phyloP scores from a whole-genome alignment of 1,140 invertebrate genomes.

The Mercenaria mercenaria region DNA sequence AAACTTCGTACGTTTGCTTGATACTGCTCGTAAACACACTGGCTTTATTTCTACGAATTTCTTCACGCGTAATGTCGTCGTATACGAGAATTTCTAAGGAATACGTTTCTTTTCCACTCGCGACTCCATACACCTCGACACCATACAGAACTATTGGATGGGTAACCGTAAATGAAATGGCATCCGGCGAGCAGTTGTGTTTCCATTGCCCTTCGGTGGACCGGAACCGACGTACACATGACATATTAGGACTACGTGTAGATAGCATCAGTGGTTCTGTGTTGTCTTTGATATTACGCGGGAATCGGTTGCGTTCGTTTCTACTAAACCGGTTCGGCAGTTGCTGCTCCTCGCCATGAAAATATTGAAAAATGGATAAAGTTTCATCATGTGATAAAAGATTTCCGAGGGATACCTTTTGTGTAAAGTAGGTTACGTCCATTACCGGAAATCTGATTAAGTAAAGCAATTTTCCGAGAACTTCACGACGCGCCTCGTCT shows the following conservation, averaged over 20 bases:
- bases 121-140: conserved; percentile 26
- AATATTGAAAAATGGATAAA: conserved; percentile 61
- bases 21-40: conserved; percentile 42
- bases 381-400: conserved; percentile 57
- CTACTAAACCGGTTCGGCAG: conserved; percentile 52
- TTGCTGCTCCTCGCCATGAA: conserved; percentile 60
- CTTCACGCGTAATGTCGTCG: conserved; percentile 51
- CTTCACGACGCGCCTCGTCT: conserved; percentile 38
- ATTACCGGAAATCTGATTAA: conserved; percentile 68
- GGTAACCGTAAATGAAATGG: conserved; percentile 53
- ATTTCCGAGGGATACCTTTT: conserved; percentile 58
- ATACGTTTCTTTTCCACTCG: conserved; percentile 44
- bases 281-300: conserved; percentile 34
- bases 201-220: conserved; percentile 50
- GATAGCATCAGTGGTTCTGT: conserved; percentile 36
- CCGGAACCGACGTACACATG: conserved; percentile 8
- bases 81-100: conserved; percentile 9
- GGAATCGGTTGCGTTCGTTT: conserved; percentile 22
- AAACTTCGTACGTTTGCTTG: conserved; percentile 45
- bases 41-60: conserved; percentile 34
- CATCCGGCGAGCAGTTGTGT: conserved; percentile 53
- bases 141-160: conserved; percentile 55
- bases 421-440: conserved; percentile 66
- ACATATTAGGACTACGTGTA: not conserved
- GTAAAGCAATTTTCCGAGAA: conserved; percentile 64